These are phyloP conservation scores for Desmodus rotundus DNA, from an alignment of 2,113 vertebrate species.

Conservation along the genomic window DNA sequence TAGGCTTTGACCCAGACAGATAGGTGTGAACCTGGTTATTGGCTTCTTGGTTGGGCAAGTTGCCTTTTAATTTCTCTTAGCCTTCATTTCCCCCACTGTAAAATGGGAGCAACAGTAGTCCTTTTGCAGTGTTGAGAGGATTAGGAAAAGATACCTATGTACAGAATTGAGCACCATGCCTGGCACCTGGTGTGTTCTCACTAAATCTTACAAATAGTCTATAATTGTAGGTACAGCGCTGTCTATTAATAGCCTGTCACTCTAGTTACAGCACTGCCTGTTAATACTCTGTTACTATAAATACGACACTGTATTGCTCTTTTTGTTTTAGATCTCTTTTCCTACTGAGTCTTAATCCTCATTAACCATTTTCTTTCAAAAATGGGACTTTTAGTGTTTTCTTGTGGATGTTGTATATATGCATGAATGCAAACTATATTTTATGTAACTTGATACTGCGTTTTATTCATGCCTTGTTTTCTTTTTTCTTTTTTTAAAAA, in stretches of 20 bases:
- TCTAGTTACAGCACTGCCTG: background rate
- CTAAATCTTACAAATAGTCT: background rate
- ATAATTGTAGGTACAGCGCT: background rate
- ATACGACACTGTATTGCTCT: background rate
- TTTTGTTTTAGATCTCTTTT: background rate
- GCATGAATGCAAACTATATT: background rate
- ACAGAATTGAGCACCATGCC: background rate
- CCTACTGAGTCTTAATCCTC: background rate
- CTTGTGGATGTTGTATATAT: background rate
- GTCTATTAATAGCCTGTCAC: background rate
- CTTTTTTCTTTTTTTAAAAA: background rate
- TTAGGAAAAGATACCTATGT: background rate
- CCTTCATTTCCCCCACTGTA: background rate
- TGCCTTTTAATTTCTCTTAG: background rate
- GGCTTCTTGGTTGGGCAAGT: background rate
- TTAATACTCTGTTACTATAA: background rate
- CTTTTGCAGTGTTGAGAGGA: background rate
- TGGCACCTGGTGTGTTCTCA: background rate
- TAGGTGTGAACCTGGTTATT: background rate
- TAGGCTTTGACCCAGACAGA: background rate
- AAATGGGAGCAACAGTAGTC: background rate
- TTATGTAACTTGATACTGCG: background rate
- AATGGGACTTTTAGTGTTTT: background rate
- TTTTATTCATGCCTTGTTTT: background rate
- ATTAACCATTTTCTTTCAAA: background rate